A percentile compares a stretch with the other conserved stretches of the same genome.
Evolutionary conservation across 2,888 invertebrate genomes (phyloP).

Genomic region (Zeuzera pyrina): DNA sequence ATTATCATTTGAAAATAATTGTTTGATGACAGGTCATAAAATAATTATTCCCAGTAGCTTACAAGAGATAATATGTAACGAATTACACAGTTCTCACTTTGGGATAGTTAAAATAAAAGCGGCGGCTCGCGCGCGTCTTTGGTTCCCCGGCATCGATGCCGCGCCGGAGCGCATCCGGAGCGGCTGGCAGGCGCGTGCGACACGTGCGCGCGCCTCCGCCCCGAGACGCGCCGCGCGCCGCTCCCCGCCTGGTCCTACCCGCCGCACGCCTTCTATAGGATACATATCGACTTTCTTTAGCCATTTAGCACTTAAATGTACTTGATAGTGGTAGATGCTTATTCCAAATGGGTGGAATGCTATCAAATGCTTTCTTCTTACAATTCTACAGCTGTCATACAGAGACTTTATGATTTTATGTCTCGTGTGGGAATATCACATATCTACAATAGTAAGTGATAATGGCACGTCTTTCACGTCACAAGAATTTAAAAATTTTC

Average conservation of each 20-base stretch:
- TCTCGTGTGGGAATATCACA: too few relatives aligned
- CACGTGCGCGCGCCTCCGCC: conserved; percentile 10
- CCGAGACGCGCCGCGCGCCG: conserved; percentile 7
- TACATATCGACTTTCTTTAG: conserved; percentile 18
- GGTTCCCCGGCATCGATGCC: conserved; percentile 13
- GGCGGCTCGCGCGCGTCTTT: conserved; percentile 9
- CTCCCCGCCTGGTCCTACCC: conserved; percentile 7
- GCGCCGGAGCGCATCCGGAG: conserved; percentile 7
- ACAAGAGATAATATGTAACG: too few relatives aligned
- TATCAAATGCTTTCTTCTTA: conserved; percentile 6
- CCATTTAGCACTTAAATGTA: conserved; percentile 8
- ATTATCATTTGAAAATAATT: too few relatives aligned
- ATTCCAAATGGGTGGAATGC: conserved; percentile 17
- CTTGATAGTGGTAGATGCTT: conserved; percentile 12
- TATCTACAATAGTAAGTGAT: too few relatives aligned
- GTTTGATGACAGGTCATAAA: too few relatives aligned
- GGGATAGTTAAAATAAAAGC: conserved; percentile 14
- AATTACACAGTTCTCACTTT: too few relatives aligned
- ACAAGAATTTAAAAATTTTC: too few relatives aligned
- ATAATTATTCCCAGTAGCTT: too few relatives aligned
- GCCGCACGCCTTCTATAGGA: too few relatives aligned
- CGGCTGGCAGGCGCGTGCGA: conserved; percentile 9
- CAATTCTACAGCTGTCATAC: conserved; percentile 13
- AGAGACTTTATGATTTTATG: conserved; percentile 18
- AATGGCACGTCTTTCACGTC: too few relatives aligned